These are phyloP conservation scores for Zaprionus lineosus DNA, from an alignment of 2,888 invertebrate species.

Conservation along the genomic window DNA sequence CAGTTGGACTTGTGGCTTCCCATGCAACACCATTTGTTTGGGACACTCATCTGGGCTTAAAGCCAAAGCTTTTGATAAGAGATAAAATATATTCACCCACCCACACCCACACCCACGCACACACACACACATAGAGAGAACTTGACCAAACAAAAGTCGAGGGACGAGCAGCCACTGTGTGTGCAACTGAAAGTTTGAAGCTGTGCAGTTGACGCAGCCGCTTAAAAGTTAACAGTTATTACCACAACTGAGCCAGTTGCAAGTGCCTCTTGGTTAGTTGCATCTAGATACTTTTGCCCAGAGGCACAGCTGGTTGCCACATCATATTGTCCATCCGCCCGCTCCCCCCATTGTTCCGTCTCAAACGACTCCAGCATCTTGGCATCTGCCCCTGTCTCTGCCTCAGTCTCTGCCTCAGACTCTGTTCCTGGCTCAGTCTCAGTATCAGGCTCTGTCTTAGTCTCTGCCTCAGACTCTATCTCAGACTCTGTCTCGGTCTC, in stretches of 20 bases:
- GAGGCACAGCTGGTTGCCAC: constrained; percentile 1
- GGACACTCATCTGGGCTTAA: constrained; percentile 20
- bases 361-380: no score
- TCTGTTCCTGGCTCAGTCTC: not conserved
- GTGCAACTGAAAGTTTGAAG: constrained; percentile 38
- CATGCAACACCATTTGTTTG: constrained; percentile 10
- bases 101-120: not conserved
- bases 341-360: not conserved
- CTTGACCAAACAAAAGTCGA: constrained; percentile 23
- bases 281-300: not conserved
- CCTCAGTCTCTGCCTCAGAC: no score
- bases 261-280: constrained; percentile 1
- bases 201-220: constrained; percentile 29
- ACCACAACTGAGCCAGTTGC: constrained; percentile 34
- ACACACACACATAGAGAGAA: constrained; percentile 12
- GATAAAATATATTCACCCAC: not conserved
- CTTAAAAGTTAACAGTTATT: constrained; percentile 65
- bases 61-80: not conserved
- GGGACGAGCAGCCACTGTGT: constrained; percentile 8
- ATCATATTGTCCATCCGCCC: not conserved
- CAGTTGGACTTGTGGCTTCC: constrained; percentile 1
- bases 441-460: not conserved
- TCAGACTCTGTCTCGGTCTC: not conserved
- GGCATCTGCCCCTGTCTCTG: not conserved
- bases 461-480: no score